These are phyloP conservation scores for Drosophila paramelanica DNA, from an alignment of 2,888 invertebrate species.

Conservation along the genomic window DNA sequence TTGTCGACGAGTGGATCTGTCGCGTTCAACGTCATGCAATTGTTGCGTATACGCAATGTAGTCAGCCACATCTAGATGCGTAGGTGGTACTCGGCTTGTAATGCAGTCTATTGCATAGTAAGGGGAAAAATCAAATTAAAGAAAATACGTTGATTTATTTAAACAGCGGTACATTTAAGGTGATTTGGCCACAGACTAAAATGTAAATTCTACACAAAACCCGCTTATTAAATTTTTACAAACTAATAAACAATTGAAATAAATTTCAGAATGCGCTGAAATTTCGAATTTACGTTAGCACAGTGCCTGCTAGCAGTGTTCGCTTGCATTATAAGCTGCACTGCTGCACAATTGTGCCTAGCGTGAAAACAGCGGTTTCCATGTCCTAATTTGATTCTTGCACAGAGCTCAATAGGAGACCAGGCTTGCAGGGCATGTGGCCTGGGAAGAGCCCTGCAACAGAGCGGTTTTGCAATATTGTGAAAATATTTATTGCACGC, in stretches of 20 bases:
- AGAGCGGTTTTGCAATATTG: slow-evolving; percentile 53
- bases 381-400: slow-evolving; percentile 58
- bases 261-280: slow-evolving; percentile 71
- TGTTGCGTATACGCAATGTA: slow-evolving; percentile 53
- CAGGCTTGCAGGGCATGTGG: slow-evolving; percentile 6
- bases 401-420: slow-evolving; percentile 6
- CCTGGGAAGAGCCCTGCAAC: slow-evolving; percentile 32
- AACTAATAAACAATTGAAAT: slow-evolving; percentile 72
- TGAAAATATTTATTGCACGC: slow-evolving; percentile 71
- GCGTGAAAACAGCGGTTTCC: slow-evolving; percentile 33
- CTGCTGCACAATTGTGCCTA: slow-evolving; percentile 7
- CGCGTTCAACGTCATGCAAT: slow-evolving; percentile 34
- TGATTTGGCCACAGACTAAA: slow-evolving; percentile 31
- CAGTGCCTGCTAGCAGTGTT: slow-evolving; percentile 31
- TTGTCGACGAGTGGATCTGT: slow-evolving; percentile 65
- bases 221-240: slow-evolving; percentile 22
- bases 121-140: slow-evolving; percentile 11
- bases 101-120: slow-evolving; percentile 18
- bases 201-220: neutral
- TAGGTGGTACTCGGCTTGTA: slow-evolving; percentile 3
- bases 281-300: slow-evolving; percentile 62
- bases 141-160: slow-evolving; percentile 36
- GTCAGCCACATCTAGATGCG: neutral
- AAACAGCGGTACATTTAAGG: slow-evolving; percentile 22
- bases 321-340: neutral